phyloP scores from a whole-genome alignment of 1,140 invertebrate species.

The Copidosoma floridanum region DNA sequence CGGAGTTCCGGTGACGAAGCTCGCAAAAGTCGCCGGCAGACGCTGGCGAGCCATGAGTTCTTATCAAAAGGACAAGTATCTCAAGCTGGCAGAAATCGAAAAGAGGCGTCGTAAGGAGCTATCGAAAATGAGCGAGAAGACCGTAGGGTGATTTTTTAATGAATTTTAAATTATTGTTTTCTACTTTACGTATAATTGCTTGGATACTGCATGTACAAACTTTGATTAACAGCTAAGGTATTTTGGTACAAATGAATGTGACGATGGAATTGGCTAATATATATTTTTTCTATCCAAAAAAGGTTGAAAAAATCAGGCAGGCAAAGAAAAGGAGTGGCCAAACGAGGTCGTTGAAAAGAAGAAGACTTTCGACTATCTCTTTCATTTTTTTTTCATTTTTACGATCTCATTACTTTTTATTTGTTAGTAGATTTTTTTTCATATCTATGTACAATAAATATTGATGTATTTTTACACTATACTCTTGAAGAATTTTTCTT shows the following conservation, averaged over 20 bases:
- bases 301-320: constrained; percentile 6
- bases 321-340: constrained; percentile 3
- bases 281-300: no score
- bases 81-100: constrained; percentile 46
- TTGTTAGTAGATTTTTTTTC: constrained; percentile 56
- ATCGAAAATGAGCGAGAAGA: no score
- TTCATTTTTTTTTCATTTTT: no score
- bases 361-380: constrained; percentile 26
- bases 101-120: no score
- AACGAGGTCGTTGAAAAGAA: constrained; percentile 15
- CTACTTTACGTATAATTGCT: no score
- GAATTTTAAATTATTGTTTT: no score
- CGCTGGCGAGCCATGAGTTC: constrained; percentile 42
- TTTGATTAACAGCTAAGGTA: no score
- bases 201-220: no score
- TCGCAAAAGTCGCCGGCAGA: constrained; percentile 47
- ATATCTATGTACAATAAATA: constrained; percentile 59
- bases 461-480: constrained; percentile 57
- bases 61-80: constrained; percentile 46
- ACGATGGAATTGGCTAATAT: no score
- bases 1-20: constrained; percentile 37
- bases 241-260: no score
- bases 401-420: constrained; percentile 53
- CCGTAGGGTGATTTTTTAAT: no score
- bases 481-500: constrained; percentile 47